Conservation (phyloP, 2,113 vertebrate genomes). For the Leptobrachium ailaonicum region DNA sequence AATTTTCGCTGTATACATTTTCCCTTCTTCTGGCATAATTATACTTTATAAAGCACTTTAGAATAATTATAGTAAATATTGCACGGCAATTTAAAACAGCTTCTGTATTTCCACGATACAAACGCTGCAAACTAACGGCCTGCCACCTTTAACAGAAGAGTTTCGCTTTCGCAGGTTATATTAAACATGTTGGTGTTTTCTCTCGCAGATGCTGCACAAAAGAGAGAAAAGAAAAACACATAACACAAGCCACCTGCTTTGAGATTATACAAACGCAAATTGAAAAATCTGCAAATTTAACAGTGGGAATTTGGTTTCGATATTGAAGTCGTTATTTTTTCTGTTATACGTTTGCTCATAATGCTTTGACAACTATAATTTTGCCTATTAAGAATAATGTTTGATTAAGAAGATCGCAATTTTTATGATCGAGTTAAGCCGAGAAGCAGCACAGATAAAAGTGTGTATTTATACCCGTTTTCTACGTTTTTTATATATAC, state of each 20-base stretch:
- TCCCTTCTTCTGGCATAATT: neutral
- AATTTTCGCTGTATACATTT: too few species aligned
- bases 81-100: neutral
- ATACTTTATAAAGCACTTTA: neutral
- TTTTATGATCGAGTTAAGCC: too few species aligned
- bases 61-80: neutral
- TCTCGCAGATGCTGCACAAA: too few species aligned
- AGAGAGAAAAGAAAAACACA: too few species aligned
- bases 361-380: too few species aligned
- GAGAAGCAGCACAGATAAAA: too few species aligned
- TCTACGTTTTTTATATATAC: too few species aligned
- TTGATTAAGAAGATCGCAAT: too few species aligned
- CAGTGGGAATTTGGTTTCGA: conserved; percentile 26
- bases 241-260: too few species aligned
- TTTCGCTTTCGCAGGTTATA: neutral
- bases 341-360: too few species aligned
- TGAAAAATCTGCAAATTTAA: neutral
- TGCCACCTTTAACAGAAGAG: neutral
- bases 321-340: neutral
- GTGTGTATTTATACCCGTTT: too few species aligned
- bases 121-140: neutral
- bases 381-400: too few species aligned
- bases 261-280: neutral
- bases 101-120: neutral
- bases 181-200: neutral